A percentile compares a stretch with the other conserved stretches of the same genome.
Conservation (phyloP, 2,113 vertebrate genomes). For the Psittacus erithacus region DNA sequence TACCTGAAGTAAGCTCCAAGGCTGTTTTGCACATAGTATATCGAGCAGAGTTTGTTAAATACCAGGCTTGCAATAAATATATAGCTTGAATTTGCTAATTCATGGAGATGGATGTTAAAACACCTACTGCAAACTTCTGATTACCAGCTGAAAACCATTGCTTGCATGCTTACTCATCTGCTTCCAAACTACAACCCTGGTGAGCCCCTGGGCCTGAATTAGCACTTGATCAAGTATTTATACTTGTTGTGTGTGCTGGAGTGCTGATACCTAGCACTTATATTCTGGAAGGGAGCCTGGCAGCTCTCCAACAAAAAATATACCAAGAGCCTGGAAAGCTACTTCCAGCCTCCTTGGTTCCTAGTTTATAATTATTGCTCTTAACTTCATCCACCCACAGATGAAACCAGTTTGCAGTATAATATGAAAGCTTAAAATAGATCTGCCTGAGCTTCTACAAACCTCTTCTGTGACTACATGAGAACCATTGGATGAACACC, state of each 20-base stretch:
- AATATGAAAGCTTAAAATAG: conserved; percentile 49
- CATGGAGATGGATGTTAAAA: background rate
- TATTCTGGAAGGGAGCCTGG: background rate
- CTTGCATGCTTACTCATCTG: background rate
- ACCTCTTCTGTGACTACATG: background rate
- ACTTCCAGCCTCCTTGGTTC: conserved; percentile 19
- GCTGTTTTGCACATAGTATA: background rate
- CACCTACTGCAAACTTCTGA: background rate
- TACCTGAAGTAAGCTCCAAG: background rate
- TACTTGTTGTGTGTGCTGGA: conserved; percentile 1
- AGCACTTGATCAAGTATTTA: conserved; percentile 3
- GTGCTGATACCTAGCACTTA: conserved; percentile 1
- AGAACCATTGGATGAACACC: background rate
- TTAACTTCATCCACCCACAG: conserved; percentile 48
- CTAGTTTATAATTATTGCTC: conserved; percentile 52
- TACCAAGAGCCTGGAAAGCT: background rate
- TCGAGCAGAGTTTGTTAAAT: background rate
- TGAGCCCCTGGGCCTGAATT: background rate
- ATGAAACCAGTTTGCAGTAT: conserved; percentile 24
- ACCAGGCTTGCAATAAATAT: background rate
- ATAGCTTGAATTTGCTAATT: background rate
- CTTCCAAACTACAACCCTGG: background rate
- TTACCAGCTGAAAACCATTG: background rate
- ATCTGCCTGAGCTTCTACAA: background rate
- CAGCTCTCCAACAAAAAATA: background rate